Conservation (phyloP, 2,113 vertebrate genomes). For the Chaetodon auriga region DNA sequence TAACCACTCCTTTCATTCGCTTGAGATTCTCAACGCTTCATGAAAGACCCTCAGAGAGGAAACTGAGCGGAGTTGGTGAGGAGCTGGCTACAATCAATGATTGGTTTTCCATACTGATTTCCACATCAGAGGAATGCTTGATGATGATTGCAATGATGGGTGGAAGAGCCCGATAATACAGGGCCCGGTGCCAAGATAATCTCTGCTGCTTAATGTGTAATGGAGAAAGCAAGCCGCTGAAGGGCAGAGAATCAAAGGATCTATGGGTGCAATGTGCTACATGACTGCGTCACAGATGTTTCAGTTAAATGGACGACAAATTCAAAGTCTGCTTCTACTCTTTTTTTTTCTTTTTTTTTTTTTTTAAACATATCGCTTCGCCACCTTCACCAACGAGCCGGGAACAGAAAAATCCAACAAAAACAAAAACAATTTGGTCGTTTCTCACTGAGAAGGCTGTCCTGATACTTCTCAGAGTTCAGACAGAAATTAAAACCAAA, state of each 20-base stretch:
- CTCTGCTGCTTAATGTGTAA: neutral
- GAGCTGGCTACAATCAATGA: slow-evolving; percentile 36
- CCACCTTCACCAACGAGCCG: neutral
- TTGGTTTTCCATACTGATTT: slow-evolving; percentile 21
- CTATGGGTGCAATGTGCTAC: slow-evolving; percentile 46
- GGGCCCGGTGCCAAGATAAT: neutral
- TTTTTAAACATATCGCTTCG: neutral
- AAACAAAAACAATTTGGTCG: neutral
- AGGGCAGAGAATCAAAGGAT: slow-evolving; percentile 39
- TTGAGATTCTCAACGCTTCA: slow-evolving; percentile 59
- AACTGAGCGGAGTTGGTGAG: slow-evolving; percentile 8
- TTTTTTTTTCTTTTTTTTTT: neutral
- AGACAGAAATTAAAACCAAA: slow-evolving; percentile 35
- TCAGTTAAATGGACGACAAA: slow-evolving; percentile 30
- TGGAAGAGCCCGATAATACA: neutral
- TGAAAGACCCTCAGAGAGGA: slow-evolving; percentile 26
- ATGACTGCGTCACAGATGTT: slow-evolving; percentile 52
- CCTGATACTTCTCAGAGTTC: neutral
- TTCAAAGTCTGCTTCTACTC: slow-evolving; percentile 14
- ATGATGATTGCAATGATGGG: neutral
- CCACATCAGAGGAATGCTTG: slow-evolving; percentile 23
- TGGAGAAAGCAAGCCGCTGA: slow-evolving; percentile 20
- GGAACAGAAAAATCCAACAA: slow-evolving; percentile 36
- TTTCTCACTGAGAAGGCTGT: slow-evolving; percentile 11
- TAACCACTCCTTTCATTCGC: slow-evolving; percentile 38